phyloP scores from a whole-genome alignment of 2,888 invertebrate species.

The Hirtodrosophila histrioides region DNA sequence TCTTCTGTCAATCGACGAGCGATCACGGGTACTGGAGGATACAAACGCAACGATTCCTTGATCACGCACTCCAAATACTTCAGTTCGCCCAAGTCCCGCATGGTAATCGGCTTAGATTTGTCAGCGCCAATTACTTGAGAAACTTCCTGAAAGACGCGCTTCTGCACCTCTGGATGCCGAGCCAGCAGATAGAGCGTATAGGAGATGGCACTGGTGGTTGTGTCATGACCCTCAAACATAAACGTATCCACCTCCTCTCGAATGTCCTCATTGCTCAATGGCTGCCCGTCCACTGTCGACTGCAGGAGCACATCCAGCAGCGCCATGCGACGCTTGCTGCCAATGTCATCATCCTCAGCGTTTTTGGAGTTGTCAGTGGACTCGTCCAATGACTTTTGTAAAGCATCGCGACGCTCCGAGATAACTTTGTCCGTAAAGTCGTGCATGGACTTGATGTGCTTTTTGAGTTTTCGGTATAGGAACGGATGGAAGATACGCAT shows the following conservation, averaged over 20 bases:
- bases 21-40: slow-evolving; percentile 88
- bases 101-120: slow-evolving; percentile 50
- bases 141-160: slow-evolving; percentile 77
- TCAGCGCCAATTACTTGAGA: slow-evolving; percentile 75
- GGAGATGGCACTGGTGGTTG: slow-evolving; percentile 82
- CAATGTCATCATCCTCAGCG: slow-evolving; percentile 79
- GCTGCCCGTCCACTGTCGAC: slow-evolving; percentile 86
- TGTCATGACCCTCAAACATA: slow-evolving; percentile 85
- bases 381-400: slow-evolving; percentile 50
- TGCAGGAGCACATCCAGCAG: slow-evolving; percentile 88
- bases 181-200: slow-evolving; percentile 79
- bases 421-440: slow-evolving; percentile 77
- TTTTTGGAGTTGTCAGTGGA: slow-evolving; percentile 24
- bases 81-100: slow-evolving; percentile 75
- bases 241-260: slow-evolving; percentile 90
- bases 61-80: slow-evolving; percentile 87
- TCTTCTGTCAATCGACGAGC: slow-evolving; percentile 86
- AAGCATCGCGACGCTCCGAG: slow-evolving; percentile 55
- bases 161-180: slow-evolving; percentile 77
- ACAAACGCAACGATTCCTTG: slow-evolving; percentile 88
- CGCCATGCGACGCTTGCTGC: slow-evolving; percentile 87
- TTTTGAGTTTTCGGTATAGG: slow-evolving; percentile 10
- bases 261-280: slow-evolving; percentile 86
- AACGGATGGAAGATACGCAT: slow-evolving; percentile 82
- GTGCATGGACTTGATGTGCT: slow-evolving; percentile 66